phyloP scores from a whole-genome alignment of 2,113 vertebrate species.

The Porphyrio hochstetteri region DNA sequence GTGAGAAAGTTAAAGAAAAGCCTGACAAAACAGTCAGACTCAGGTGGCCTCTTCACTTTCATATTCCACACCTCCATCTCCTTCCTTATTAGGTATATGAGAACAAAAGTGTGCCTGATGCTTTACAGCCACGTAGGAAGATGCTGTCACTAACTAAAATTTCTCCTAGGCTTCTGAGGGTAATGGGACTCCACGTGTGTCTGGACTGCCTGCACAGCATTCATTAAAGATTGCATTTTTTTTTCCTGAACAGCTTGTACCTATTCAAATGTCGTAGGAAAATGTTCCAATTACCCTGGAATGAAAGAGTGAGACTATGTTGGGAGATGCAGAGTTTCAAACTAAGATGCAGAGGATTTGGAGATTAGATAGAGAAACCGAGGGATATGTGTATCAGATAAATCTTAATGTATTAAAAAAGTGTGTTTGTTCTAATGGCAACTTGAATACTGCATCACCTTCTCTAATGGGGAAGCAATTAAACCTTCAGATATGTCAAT shows the following conservation, averaged over 20 bases:
- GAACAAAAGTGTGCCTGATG: conserved; percentile 14
- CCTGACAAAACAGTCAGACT: not conserved
- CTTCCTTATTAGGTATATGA: not conserved
- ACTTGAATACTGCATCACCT: conserved; percentile 65
- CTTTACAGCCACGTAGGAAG: not conserved
- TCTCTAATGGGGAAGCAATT: conserved; percentile 73
- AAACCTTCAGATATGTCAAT: conserved; percentile 74
- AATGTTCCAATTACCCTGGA: conserved; percentile 20
- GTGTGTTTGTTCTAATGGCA: conserved; percentile 57
- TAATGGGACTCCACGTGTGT: not conserved
- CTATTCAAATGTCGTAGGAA: not conserved
- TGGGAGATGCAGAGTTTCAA: not conserved
- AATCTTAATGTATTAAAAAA: conserved; percentile 22
- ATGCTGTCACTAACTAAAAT: not conserved
- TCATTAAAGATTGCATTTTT: not conserved
- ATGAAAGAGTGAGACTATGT: not conserved
- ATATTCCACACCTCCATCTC: not conserved
- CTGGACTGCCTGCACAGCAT: not conserved
- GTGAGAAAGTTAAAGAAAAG: not conserved
- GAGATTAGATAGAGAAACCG: not conserved
- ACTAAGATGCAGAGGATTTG: not conserved
- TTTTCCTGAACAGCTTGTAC: conserved; percentile 9
- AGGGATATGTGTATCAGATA: conserved; percentile 38
- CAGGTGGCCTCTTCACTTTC: not conserved
- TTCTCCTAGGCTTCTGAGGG: not conserved